Base-by-base conservation (phyloP, 2,113 vertebrate species). In the Gracilinanus agilis region DNA sequence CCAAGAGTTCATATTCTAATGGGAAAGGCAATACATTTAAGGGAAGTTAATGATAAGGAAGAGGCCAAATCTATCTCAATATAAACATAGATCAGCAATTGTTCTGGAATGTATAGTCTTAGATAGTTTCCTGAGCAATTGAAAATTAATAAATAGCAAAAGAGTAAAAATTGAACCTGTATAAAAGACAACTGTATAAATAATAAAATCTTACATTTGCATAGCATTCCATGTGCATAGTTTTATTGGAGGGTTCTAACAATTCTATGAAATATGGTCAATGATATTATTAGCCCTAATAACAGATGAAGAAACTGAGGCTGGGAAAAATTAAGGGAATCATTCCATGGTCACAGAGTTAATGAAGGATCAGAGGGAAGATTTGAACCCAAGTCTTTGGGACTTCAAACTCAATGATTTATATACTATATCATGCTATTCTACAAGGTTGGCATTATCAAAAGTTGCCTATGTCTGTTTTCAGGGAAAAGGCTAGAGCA, bases 401-500 rank as follows among this genome's bases (percentile, higher is more conserved):
- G n/a, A 83, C 7, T 40, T 34, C n/a, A 83, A 83, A 5, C 19
- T 34, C 19, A 23, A 6, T 9, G 34, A 1, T 83, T 19, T 83
- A 40, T 40, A 40, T 40, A 83, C 5, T 9, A 16, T 75, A n/a
- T 40, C n/a, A 83, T 83, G 19, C n/a, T 40, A 75, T 75, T 40
- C 19, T 8, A 40, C 16, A 83, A 40, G 67, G 19, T 21, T 83
- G n/a, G 7, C 19, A 61, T 83, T 55, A 94, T 44, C 54, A 90
- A 88, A 25, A 94, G 53, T 54, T 83, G 13, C 29, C 56, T 91
- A 53, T 55, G 49, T 90, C 94, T 75, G 92, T 44, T n/a, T 94
- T 92, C 54, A 88, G 55, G 9, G 83, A 90, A 83, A 83, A 92
- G 21, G 55, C 56, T 61, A 27, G 44, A 83, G n/a, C 16, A 90